Base-by-base conservation (phyloP, 1,140 invertebrate genomes). In the Diplogasteroides magnus region DNA sequence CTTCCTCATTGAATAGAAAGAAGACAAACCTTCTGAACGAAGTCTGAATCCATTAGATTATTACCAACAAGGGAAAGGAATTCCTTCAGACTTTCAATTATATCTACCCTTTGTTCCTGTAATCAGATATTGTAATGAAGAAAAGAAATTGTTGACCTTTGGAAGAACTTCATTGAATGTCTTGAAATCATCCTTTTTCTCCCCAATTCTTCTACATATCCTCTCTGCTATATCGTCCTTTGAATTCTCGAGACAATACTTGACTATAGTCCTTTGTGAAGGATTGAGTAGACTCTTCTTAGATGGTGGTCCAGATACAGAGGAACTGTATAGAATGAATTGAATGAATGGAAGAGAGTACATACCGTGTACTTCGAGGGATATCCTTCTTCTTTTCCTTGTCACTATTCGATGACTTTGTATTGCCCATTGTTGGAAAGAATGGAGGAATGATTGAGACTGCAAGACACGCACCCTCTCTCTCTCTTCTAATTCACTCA, bases 231-330 rank as follows among this genome's bases (percentile, higher is more conserved):
- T 57, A 69, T 78, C 77, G 26, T 77, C 77, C 58, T 78, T 78
- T 37, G 77, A 58, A 71, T 77, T 78, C 28, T 71, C 73, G 37
- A 78, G 73, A 58, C 77, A 78, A 58, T 69, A 80, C 60, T 76
- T 79, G 60, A 78, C 64, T 55, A 78, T 78, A 37, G 67, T 37
- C 56, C 72, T 32, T 61, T 78, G 77, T 55, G 31, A 68, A 19
- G 26, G 15, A 15, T 74, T 55, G 15, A 77, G 66, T 15, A 77
- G 29, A 31, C 64, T 48, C 29, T 67, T 66, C n/a, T 64, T 26
- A 26, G 67, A 67, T 23, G 62, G 68, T 57, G 77, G 65, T 6
- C 64, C 66, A 27, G 69, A 71, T 13, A 71, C 48, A 3, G 69
- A 71, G 2, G 63, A 55, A n/a, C 63, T 37, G 48, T n/a, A n/a